Evolutionary conservation across 92 coral and sea anemone genomes (phyloP), one percentile per base, ranked within the genome.

Genomic region (Siderastrea radians): DNA sequence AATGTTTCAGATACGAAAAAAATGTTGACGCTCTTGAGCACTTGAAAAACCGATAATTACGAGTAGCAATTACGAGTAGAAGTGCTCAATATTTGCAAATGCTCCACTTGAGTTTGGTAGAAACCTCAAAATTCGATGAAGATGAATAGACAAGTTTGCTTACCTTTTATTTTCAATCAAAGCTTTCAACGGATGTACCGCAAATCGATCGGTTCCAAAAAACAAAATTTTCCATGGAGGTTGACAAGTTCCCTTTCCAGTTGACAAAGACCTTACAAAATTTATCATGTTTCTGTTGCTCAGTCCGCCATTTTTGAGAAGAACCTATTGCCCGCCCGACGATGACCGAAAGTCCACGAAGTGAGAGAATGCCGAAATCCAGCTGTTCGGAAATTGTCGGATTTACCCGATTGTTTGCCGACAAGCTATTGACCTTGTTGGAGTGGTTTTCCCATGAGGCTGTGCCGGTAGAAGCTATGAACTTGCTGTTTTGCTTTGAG

Each of bases 131-230:
- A 8, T 57, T 8, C 1, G 8, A 57, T 57, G 13, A 57, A 57
- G 13, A 57, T 4, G 16, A 63, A 3, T 16, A 9, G 6, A 15
- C 68, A 4, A 14, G n/a, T 49, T n/a, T 12, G 14, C 70, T 3
- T 19, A 84, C 87, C 87, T 74, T 54, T 75, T 45, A 73, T 90
- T 88, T 83, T 88, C 93, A 14, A 84, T 66, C 55, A 95, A 57
- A 7, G 85, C 91, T 77, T 88, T 86, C 89, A 96, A 83, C 1
- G 99, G 94, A 49, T 84, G 84, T 5, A 96, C 93, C 2, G 99
- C 98, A 78, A 96, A 96, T 71, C 82, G 83, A 90, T 96, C 99
- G 4, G 99, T 96, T 57, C 99, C 99, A 77, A 96, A 96, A 84
- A 95, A 96, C 75, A 96, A 84, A 64, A 96, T 89, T 54, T 90